A percentile compares a stretch with the other conserved stretches of the same genome.
These are phyloP conservation scores for Leptopilina clavipes DNA, from an alignment of 1,140 invertebrate species.

Conservation along the genomic window DNA sequence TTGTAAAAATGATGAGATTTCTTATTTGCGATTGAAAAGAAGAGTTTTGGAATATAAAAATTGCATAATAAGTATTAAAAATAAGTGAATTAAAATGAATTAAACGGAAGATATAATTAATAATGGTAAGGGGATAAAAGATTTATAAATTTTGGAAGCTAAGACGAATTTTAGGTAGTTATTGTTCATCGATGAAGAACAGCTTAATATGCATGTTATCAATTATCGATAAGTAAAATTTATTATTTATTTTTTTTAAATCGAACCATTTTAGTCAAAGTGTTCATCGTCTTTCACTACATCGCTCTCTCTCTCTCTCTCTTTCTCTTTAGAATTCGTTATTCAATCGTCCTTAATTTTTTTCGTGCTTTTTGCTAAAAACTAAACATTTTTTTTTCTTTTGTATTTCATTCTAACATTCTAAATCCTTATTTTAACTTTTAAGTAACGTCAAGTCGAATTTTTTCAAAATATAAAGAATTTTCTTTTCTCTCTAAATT, in stretches of 20 bases:
- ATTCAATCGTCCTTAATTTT: constrained; percentile 2
- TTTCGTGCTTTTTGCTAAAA: constrained; percentile 1
- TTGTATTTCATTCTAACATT: neutral
- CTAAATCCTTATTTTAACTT: neutral
- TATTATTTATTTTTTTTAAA: constrained; percentile 41
- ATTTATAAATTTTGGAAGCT: neutral
- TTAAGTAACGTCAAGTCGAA: neutral
- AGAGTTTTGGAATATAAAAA: too few relatives aligned
- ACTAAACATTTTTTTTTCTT: neutral
- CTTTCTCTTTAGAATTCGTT: neutral
- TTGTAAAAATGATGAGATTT: too few relatives aligned
- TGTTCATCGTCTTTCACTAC: neutral
- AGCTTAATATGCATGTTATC: constrained; percentile 12
- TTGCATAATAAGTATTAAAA: neutral
- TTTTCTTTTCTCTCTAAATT: too few relatives aligned
- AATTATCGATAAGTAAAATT: neutral
- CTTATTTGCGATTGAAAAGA: too few relatives aligned
- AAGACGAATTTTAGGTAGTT: neutral
- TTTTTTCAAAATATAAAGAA: neutral
- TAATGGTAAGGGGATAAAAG: neutral
- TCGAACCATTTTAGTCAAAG: constrained; percentile 39
- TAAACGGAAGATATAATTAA: neutral
- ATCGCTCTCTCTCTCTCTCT: neutral
- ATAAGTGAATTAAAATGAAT: neutral
- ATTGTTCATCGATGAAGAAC: neutral